These are phyloP conservation scores for Okapia johnstoni DNA, from an alignment of 2,113 vertebrate genomes.

Conservation along the genomic window DNA sequence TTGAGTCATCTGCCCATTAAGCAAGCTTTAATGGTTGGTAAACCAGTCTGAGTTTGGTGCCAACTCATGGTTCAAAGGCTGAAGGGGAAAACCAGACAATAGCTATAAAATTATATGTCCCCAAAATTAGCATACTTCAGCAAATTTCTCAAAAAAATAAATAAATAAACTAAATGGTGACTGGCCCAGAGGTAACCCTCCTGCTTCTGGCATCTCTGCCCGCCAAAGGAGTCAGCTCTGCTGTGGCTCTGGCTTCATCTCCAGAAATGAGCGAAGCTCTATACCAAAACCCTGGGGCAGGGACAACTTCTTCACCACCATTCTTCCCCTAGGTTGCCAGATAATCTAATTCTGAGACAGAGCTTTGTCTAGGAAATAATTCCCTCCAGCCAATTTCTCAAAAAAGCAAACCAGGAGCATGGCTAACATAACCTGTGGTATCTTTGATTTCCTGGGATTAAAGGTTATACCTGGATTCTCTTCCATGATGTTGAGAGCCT, in stretches of 20 bases:
- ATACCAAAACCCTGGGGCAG: neutral
- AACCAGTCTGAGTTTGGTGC: neutral
- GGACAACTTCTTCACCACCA: neutral
- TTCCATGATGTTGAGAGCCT: constrained; percentile 97
- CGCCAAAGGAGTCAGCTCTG: accelerated
- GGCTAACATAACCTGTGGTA: accelerated
- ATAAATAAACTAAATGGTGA: neutral
- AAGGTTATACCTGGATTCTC: constrained; percentile 91
- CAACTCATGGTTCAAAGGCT: neutral
- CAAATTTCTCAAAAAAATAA: neutral
- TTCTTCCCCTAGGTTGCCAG: neutral
- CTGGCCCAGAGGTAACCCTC: neutral
- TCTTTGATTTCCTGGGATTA: neutral
- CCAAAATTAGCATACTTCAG: neutral
- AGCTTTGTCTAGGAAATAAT: neutral
- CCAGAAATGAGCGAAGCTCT: neutral
- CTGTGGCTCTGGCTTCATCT: neutral
- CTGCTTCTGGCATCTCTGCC: accelerated
- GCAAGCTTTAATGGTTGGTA: neutral
- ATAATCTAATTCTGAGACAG: neutral
- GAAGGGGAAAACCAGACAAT: neutral
- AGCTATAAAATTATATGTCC: neutral
- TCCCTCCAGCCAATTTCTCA: neutral
- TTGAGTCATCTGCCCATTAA: neutral
- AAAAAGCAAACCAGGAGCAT: neutral